Base-by-base conservation (phyloP, 2,888 invertebrate genomes). In the Eueremaeus valkanovi region DNA sequence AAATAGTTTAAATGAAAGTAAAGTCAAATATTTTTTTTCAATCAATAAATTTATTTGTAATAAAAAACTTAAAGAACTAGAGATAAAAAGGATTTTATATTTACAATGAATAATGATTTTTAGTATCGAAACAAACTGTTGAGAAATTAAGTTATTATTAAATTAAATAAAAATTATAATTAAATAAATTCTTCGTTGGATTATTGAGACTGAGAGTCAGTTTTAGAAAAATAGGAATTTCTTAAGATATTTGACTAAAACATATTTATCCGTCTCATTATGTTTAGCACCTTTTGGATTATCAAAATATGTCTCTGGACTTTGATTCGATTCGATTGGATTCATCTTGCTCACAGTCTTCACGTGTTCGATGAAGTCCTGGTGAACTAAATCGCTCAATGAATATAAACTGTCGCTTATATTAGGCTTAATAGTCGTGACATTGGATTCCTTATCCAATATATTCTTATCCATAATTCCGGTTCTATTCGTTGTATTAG, bases 281-380 rank as follows among this genome's bases (percentile, higher is more conserved):
- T 24, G 24, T 21, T 61, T 31, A 31, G 3, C 61, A 66, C 21
- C 36, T 66, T 66, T 66, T 66, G 66, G n/a, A 21, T 66, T 66
- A 11, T 66, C 66, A 21, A 21, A 66, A 36, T 36, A 36, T n/a
- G n/a, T 66, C n/a, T 66, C 66, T 36, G 33, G 66, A n/a, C 36
- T 66, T 36, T 66, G 66, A 13, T 66, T 21, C 18, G 21, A 18
- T 21, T 55, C 1, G 24, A 24, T 55, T 55, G 55, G 55, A 55
- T 8, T 24, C 27, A 6, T 24, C 24, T 61, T 61, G 29, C 16
- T 21, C 5, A 61, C 29, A 61, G 29, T 29, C 2, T 31, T 27
- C 1, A 61, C 16, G 31, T 61, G 16, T 31, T 61, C 29, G 18
- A 29, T 31, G 18, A 61, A 61, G 29, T 61, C 61, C 18, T 61